Base-by-base conservation (phyloP, 1,140 invertebrate species). In the Melanaphis sacchari region DNA sequence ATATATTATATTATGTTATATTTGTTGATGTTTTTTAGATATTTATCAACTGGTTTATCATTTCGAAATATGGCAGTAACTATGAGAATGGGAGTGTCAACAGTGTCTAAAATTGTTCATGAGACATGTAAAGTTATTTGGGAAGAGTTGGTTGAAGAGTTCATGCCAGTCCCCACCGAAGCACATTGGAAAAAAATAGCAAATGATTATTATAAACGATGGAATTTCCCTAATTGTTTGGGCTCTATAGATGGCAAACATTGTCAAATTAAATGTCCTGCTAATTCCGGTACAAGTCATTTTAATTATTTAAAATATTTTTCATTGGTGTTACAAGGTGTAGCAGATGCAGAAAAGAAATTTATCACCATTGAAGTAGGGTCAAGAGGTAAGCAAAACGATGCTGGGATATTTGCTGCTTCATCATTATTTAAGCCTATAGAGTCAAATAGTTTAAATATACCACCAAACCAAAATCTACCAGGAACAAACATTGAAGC, bases 141-240 rank as follows among this genome's bases (percentile, higher is more conserved):
- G 94, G 93, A 94, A 94, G 91, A 92, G 90, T 91, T 94, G 49
- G 91, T 94, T 93, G 91, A 94, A 81, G 21, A 93, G 49, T 93
- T 94, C 36, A 94, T 94, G 93, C 85, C 92, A 94, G 94, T 93
- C 54, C 94, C 94, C 41, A 90, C 88, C 5, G 88, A 92, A 93
- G 94, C 5, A 38, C 40, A 81, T 11, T 87, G 85, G 54, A 54
- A 54, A 54, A 26, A 26, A 54, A 54, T 54, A 26, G 52, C 52
- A 26, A 54, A 24, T 54, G 52, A 54, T 54, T 26, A 54, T 54
- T 54, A 54, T 8, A 54, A 54, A 26, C 24, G 5, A 8, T 26
- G 4, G 52, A 54, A 54, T 54, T 54, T 54, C 18, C 52, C 52
- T 2, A 54, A 54, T 54, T 54, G 49, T 52, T 22, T 52, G 21